phyloP scores from a whole-genome alignment of 2,888 invertebrate species.

The Drosophila austrosaltans region DNA sequence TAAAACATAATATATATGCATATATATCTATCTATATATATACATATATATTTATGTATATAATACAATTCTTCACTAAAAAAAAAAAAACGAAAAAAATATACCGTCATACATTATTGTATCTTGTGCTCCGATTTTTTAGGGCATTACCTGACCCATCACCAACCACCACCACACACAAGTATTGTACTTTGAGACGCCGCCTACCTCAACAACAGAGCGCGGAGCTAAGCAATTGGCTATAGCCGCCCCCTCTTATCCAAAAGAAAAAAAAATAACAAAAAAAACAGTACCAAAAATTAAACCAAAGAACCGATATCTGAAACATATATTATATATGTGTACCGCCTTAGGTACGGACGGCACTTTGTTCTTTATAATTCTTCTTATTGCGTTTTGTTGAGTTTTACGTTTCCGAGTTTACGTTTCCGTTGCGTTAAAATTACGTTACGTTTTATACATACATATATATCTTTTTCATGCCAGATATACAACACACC shows the following conservation, averaged over 20 bases:
- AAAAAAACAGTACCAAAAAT: slow-evolving; percentile 14
- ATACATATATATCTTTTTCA: slow-evolving; percentile 45
- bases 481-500: slow-evolving; percentile 34
- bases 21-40: slow-evolving; percentile 22
- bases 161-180: slow-evolving; percentile 43
- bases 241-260: slow-evolving; percentile 8
- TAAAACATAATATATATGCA: no score
- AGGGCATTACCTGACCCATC: slow-evolving; percentile 71
- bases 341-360: slow-evolving; percentile 75
- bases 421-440: slow-evolving; percentile 63
- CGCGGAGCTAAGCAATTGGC: not conserved
- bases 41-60: slow-evolving; percentile 31
- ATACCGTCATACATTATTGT: slow-evolving; percentile 34
- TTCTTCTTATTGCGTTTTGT: slow-evolving; percentile 77
- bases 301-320: slow-evolving; percentile 9
- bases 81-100: not conserved
- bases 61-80: slow-evolving; percentile 19
- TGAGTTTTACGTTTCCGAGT: slow-evolving; percentile 75
- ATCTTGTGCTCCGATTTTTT: slow-evolving; percentile 76
- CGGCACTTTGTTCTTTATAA: slow-evolving; percentile 74
- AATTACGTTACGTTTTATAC: slow-evolving; percentile 62
- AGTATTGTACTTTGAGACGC: slow-evolving; percentile 44
- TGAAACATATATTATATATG: slow-evolving; percentile 46
- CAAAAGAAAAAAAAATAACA: slow-evolving; percentile 12
- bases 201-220: slow-evolving; percentile 22